A percentile compares a stretch with the other conserved stretches of the same genome.
Evolutionary conservation across 2,113 vertebrate species (phyloP).

Genomic region (Cettia cetti): DNA sequence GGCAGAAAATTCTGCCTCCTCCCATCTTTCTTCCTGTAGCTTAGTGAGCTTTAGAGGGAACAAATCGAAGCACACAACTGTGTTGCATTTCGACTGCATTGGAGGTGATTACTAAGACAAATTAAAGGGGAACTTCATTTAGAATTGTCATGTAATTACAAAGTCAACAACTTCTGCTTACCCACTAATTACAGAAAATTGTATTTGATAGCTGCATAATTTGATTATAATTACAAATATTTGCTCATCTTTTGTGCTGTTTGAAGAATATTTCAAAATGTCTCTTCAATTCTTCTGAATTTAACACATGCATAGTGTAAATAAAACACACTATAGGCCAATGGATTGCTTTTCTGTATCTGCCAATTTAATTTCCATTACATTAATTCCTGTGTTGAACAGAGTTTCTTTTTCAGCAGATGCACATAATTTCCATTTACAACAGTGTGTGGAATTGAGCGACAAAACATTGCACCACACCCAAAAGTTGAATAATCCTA

Average conservation of each 20-base stretch:
- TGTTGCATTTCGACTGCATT: background rate
- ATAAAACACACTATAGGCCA: background rate
- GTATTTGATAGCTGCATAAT: conserved; percentile 50
- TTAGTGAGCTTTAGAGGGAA: background rate
- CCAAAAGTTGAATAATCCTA: background rate
- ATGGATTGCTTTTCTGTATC: background rate
- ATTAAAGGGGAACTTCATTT: conserved; percentile 38
- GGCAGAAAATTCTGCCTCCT: background rate
- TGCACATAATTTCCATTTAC: background rate
- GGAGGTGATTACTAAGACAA: conserved; percentile 7
- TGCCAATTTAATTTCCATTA: background rate
- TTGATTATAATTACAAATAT: conserved; percentile 54
- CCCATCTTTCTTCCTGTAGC: background rate
- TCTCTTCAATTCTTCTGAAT: conserved; percentile 26
- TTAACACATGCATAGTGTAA: background rate
- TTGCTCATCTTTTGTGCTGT: background rate
- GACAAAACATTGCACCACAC: background rate
- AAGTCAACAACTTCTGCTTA: conserved; percentile 54
- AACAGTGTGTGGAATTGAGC: background rate
- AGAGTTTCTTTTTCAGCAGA: background rate
- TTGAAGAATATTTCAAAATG: conserved; percentile 11
- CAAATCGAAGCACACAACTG: rapidly evolving
- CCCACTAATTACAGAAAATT: conserved; percentile 56
- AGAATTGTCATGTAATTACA: conserved; percentile 60
- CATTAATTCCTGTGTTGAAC: background rate